A percentile compares a stretch with the other conserved stretches of the same genome.
Evolutionary conservation across 2,113 vertebrate genomes (phyloP).

Genomic region (Phaethornis superciliosus): DNA sequence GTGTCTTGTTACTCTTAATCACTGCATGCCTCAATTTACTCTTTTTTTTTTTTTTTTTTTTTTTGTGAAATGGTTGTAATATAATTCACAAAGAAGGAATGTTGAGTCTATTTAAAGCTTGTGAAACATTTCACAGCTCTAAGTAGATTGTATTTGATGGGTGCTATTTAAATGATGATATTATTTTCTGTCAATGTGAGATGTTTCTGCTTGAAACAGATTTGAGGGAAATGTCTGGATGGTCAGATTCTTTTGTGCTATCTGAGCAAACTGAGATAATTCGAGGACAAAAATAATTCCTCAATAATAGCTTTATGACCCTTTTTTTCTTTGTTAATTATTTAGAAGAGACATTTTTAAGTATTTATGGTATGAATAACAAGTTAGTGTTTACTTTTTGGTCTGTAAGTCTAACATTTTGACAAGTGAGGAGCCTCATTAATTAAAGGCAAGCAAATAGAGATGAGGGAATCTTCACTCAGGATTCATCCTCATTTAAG

Average conservation of each 20-base stretch:
- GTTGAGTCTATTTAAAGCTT: neutral
- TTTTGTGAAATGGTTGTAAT: neutral
- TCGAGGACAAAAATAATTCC: neutral
- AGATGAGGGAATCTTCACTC: neutral
- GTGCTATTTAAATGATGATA: neutral
- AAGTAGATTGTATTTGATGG: neutral
- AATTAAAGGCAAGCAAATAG: neutral
- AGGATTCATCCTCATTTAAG: fast-evolving
- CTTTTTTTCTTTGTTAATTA: neutral
- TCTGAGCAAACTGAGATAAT: neutral
- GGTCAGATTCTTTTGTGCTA: neutral
- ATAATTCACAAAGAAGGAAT: neutral
- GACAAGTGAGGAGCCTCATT: neutral
- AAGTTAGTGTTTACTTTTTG: neutral
- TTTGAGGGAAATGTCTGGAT: neutral
- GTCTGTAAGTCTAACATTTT: neutral
- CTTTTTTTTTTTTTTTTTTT: no score
- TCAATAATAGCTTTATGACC: neutral
- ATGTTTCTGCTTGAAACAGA: neutral
- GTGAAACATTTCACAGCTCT: neutral
- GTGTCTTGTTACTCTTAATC: neutral
- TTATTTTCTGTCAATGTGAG: neutral
- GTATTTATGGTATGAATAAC: neutral
- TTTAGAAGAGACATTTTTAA: neutral
- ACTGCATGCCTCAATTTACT: neutral